Evolutionary conservation across 2,888 invertebrate genomes (phyloP).

Genomic region (Lamellibrachia satsuma): DNA sequence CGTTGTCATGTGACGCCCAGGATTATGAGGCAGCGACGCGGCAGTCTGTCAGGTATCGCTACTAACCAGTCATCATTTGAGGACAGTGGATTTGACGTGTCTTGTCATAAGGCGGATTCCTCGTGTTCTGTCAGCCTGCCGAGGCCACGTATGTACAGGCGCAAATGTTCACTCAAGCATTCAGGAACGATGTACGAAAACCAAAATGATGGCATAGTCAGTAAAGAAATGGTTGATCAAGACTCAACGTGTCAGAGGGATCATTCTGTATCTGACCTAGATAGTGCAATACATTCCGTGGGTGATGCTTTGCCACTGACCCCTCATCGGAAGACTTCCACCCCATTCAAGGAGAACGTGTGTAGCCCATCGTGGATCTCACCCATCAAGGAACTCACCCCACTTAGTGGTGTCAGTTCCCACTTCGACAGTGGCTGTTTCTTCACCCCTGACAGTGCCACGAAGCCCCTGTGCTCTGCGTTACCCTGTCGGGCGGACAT

Average conservation of each 20-base stretch:
- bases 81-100: not conserved
- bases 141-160: not conserved
- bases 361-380: not conserved
- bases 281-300: not conserved
- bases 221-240: not conserved
- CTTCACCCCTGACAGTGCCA: not conserved
- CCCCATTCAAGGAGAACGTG: not conserved
- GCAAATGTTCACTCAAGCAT: not conserved
- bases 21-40: slow-evolving; percentile 13
- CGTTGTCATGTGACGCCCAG: not conserved
- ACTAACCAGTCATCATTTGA: not conserved
- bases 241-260: not conserved
- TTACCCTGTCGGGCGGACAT: not conserved
- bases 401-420: not conserved
- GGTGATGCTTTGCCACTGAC: not conserved
- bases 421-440: slow-evolving; percentile 12
- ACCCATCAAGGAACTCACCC: not conserved
- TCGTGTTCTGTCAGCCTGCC: not conserved
- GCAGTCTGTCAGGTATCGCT: not conserved
- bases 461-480: not conserved
- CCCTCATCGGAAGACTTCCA: not conserved
- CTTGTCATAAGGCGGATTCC: not conserved
- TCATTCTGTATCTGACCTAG: not conserved
- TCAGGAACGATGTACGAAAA: not conserved
- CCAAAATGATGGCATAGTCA: not conserved